Evolutionary conservation across 64 coral and sea anemone species (phyloP).

Genomic region (Actinia equina): DNA sequence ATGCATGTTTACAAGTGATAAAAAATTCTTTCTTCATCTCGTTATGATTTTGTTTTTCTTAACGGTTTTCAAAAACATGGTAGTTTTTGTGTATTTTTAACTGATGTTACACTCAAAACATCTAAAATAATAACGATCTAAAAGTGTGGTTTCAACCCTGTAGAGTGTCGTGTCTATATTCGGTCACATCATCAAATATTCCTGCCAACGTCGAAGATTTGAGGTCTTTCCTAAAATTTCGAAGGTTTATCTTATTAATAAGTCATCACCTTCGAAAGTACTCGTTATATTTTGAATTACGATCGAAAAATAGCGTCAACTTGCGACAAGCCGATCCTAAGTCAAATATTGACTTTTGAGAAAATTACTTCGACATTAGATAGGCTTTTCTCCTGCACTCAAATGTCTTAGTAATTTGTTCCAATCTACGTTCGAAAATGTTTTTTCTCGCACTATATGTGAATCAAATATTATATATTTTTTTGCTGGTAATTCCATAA

Average conservation of each 20-base stretch:
- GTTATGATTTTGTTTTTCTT: not conserved
- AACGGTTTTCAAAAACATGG: not conserved
- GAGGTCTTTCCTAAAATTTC: not conserved
- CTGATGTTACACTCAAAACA: not conserved
- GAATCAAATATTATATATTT: not conserved
- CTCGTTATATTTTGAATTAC: not conserved
- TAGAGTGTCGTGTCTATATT: not conserved
- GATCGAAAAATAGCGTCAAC: not conserved
- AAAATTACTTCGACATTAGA: not conserved
- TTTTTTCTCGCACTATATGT: not conserved
- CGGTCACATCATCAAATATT: constrained; percentile 1
- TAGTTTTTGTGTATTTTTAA: not conserved
- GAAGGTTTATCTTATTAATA: constrained; percentile 14
- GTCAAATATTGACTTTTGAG: not conserved
- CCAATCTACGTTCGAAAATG: not conserved
- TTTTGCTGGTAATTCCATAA: constrained; percentile 1
- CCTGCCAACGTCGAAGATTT: not conserved
- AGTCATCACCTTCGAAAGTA: not conserved
- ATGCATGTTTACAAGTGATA: not conserved
- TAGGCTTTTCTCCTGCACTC: not conserved
- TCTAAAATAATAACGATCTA: not conserved
- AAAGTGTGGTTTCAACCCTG: not conserved
- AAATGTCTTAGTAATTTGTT: not conserved
- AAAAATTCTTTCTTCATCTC: not conserved
- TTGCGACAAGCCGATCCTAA: not conserved